Conservation (phyloP, 2,113 vertebrate genomes). For the Propithecus coquereli region DNA sequence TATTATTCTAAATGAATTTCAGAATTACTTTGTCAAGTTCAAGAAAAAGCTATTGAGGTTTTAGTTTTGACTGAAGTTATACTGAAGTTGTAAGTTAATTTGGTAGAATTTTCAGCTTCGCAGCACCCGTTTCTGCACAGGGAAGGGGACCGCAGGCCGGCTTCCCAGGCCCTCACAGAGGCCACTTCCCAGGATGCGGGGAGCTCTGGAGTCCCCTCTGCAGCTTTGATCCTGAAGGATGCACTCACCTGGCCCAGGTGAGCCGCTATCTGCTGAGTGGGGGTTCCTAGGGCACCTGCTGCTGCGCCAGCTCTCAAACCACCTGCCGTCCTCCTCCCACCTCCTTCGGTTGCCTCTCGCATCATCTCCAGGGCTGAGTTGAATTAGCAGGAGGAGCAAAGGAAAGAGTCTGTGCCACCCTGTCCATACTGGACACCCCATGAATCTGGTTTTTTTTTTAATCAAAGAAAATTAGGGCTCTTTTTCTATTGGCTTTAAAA, state of each 20-base stretch:
- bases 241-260: background rate
- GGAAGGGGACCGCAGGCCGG: accelerated
- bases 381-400: background rate
- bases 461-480: background rate
- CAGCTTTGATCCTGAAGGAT: background rate
- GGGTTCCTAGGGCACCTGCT: background rate
- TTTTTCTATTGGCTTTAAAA: background rate
- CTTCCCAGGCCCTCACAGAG: background rate
- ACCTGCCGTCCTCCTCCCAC: no score
- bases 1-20: background rate
- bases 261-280: background rate
- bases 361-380: background rate
- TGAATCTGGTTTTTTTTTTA: background rate
- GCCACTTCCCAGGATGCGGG: accelerated
- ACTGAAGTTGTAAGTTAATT: background rate
- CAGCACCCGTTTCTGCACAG: accelerated
- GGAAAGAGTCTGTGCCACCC: no score
- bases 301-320: background rate
- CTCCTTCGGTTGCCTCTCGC: background rate
- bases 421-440: background rate
- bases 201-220: no score
- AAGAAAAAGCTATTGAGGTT: background rate
- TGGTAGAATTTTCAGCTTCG: background rate
- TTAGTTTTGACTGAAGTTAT: background rate
- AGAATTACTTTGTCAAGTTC: background rate